A percentile compares a stretch with the other conserved stretches of the same genome.
Conservation (phyloP, 2,888 invertebrate genomes). For the Eristalinus aeneus region DNA sequence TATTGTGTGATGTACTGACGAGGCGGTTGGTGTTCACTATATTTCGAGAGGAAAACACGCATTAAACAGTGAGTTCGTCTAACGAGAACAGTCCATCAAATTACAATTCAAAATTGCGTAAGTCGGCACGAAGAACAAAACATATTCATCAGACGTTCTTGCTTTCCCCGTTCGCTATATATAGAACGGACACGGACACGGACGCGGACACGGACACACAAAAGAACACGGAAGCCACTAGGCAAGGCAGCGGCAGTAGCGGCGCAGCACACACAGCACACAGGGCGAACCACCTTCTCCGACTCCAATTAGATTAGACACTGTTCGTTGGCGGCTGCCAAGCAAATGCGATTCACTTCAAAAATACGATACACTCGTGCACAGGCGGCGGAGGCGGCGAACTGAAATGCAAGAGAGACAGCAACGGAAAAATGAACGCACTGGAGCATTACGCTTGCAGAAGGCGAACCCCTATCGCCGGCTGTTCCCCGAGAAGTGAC, state of each 20-base stretch:
- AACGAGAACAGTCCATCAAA: constrained; percentile 38
- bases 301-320: constrained; percentile 62
- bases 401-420: background rate
- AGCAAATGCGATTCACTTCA: constrained; percentile 15
- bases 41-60: background rate
- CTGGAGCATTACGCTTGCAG: constrained; percentile 47
- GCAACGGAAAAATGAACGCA: constrained; percentile 24
- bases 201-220: constrained; percentile 17
- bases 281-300: constrained; percentile 54
- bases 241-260: background rate
- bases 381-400: background rate
- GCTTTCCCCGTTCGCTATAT: constrained; percentile 31
- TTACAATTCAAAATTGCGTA: constrained; percentile 54
- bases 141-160: constrained; percentile 12
- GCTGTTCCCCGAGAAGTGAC: constrained; percentile 10
- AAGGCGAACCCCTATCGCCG: background rate
- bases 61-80: background rate
- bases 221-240: constrained; percentile 47
- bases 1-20: background rate
- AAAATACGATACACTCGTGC: background rate
- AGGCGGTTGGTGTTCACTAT: background rate
- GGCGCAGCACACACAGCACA: background rate
- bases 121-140: constrained; percentile 18
- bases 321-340: constrained; percentile 30
- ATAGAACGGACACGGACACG: constrained; percentile 38